Conservation (phyloP, 2,113 vertebrate species). For the Lucifuga dentata region DNA sequence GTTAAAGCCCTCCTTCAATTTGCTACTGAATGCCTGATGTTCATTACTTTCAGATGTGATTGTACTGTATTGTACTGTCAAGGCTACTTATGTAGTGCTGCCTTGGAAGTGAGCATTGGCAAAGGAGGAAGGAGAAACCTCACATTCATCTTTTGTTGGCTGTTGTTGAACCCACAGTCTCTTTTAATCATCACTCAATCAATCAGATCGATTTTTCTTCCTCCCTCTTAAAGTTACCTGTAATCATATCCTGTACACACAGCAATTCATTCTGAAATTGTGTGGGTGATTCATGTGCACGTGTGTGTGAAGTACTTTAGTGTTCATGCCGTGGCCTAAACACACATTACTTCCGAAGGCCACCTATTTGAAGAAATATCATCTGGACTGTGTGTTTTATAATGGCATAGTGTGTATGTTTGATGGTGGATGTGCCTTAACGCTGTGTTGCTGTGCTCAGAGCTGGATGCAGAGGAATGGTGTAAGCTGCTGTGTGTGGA, state of each 20-base stretch:
- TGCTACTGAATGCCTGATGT: constrained; percentile 62
- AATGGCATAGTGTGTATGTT: constrained; percentile 26
- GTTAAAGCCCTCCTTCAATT: constrained; percentile 31
- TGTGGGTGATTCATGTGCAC: constrained; percentile 17
- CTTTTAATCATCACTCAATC: constrained; percentile 66
- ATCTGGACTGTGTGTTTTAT: constrained; percentile 22
- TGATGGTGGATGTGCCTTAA: constrained; percentile 43
- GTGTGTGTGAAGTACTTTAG: constrained; percentile 11
- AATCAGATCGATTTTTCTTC: constrained; percentile 56
- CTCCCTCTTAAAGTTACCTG: constrained; percentile 34
- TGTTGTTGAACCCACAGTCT: constrained; percentile 48
- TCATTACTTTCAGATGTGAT: constrained; percentile 32
- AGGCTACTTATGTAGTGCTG: constrained; percentile 30
- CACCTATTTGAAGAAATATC: background rate
- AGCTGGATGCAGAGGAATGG: constrained; percentile 98
- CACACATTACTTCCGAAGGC: constrained; percentile 1
- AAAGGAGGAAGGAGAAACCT: constrained; percentile 13
- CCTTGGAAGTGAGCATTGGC: constrained; percentile 27
- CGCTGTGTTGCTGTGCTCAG: constrained; percentile 76
- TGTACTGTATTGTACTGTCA: constrained; percentile 27
- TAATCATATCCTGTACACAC: constrained; percentile 36
- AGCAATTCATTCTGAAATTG: constrained; percentile 45
- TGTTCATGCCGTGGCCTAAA: background rate
- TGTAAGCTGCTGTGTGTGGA: constrained; percentile 97
- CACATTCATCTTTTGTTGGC: constrained; percentile 40